Base-by-base conservation (phyloP, 2,797 vertebrate species). In the Channa striata region DNA sequence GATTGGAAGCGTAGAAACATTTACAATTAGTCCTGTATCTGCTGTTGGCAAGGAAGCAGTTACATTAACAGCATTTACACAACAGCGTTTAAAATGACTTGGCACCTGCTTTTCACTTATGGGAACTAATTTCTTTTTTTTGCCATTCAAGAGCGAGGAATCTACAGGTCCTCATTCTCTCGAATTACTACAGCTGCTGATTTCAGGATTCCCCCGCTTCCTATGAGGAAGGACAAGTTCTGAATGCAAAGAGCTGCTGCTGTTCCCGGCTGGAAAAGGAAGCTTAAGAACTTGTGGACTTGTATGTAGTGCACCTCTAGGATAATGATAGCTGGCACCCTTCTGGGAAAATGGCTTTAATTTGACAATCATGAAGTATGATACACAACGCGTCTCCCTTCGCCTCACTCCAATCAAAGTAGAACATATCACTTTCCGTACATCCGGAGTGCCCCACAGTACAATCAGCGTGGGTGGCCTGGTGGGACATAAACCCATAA, bases 251-350 rank as follows among this genome's bases (percentile, higher is more conserved):
- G 14, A 59, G 50, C 56, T 57, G 66, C 54, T 36, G 0, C 40
- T 39, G 42, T 39, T 47, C n/a, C 39, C 13, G 11, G 50, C 20
- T 53, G 6, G 7, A 71, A 49, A n/a, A 50, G 11, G 49, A 73
- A 59, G 33, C 58, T 40, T 23, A 11, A 36, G 11, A 37, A 42
- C 42, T 25, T 65, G 33, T 23, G 20, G 69, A 57, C 46, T 37
- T 30, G 0, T 7, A 37, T 46, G 43, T 44, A 34, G 23, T 19
- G 36, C 57, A 59, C 50, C 57, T 79, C 43, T 19, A 34, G 59
- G 23, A 62, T 71, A 79, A 85, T 60, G 48, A 76, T 34, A 74
- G 59, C 71, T 36, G 69, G 56, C 59, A 25, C 50, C 69, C 66
- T 50, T 69, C 64, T 44, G 42, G 46, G 48, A 69, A 74, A 72